These are phyloP conservation scores for Danaus plexippus DNA, from an alignment of 1,140 invertebrate genomes.

Conservation along the genomic window DNA sequence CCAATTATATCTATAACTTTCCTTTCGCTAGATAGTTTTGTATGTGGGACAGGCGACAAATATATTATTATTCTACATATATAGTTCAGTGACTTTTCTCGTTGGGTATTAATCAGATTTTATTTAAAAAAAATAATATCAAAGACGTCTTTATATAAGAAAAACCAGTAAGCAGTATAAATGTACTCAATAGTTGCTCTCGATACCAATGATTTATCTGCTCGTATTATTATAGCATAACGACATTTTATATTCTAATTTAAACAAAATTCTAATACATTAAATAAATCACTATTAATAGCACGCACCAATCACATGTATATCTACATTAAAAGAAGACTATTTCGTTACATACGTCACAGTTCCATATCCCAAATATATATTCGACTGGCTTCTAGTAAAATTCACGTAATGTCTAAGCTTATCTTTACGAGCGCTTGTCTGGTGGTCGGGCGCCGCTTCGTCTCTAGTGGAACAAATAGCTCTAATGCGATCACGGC, in stretches of 20 bases:
- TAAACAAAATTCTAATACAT: constrained; percentile 8
- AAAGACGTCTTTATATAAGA: no score
- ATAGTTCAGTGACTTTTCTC: no score
- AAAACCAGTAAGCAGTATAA: no score
- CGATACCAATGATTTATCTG: no score
- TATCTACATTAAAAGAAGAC: not conserved
- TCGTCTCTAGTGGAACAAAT: constrained; percentile 8
- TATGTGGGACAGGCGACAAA: no score
- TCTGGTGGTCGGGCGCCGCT: constrained; percentile 34
- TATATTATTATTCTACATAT: no score
- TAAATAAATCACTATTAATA: not conserved
- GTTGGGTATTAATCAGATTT: no score
- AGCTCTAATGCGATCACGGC: no score
- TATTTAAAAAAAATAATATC: no score
- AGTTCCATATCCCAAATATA: constrained; percentile 2
- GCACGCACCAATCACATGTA: not conserved
- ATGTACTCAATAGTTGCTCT: no score
- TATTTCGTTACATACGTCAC: not conserved
- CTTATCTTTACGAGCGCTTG: constrained; percentile 36
- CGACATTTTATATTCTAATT: constrained; percentile 24
- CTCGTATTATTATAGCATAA: constrained; percentile 7
- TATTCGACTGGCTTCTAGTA: constrained; percentile 11
- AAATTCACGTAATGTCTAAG: constrained; percentile 25
- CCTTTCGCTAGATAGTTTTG: no score
- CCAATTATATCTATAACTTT: no score